Evolutionary conservation across 1,140 invertebrate genomes (phyloP), one percentile per base, ranked within the genome.

Genomic region (Saccostrea glomerata): DNA sequence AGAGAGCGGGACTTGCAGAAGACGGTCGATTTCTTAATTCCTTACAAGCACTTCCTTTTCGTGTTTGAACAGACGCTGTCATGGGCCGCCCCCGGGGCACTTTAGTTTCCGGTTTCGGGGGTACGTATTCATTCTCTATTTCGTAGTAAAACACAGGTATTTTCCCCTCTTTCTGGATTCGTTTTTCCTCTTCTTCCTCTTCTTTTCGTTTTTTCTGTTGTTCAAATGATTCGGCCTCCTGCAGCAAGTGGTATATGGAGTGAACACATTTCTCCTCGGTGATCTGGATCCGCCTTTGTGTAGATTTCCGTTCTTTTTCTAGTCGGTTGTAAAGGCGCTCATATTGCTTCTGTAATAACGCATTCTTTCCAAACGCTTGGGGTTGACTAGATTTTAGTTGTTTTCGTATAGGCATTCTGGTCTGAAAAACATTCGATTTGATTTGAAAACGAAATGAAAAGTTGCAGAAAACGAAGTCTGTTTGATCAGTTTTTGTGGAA

Each of bases 181-280:
- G 12, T 40, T 85, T 85, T 85, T 20, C 23, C 55, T 85, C n/a
- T 4, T 63, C 25, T 66, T 85, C 25, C 40, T 56, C 82, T 36
- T 84, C 25, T 63, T 47, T 55, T 20, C 60, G 58, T 84, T 54
- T 84, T 84, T 40, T 47, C 15, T 88, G 40, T 11, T 85, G 63
- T 58, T 90, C 89, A 83, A 60, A 47, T 36, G 56, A n/a, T 25
- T 86, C 87, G 4, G 89, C 89, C 60, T 90, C 89, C 23, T 82
- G 25, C 11, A 90, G 58, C 6, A 90, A 54, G 23, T 40, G 25
- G 40, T 88, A 90, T 7, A 85, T 83, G 54, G 84, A 83, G 7
- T 55, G 12, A 47, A 90, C 89, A 84, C 89, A 90, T 4, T 63
- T 73, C 77, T 90, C 89, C 36, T 58, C 86, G 5, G 56, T 47